These are phyloP conservation scores for Physocephala rufipes DNA, from an alignment of 2,888 invertebrate genomes.

Conservation along the genomic window DNA sequence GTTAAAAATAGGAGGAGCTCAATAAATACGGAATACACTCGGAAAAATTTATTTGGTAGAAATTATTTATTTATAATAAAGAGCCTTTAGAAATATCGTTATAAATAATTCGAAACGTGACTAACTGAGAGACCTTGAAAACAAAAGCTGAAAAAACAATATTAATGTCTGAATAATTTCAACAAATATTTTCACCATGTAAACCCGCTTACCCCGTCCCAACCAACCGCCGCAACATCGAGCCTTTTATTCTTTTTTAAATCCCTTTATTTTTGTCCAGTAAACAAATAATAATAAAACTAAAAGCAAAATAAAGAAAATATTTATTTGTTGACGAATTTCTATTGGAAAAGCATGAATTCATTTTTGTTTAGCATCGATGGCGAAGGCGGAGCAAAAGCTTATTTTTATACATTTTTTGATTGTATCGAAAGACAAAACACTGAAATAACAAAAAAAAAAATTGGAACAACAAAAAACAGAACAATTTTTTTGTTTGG, in stretches of 20 bases:
- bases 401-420: constrained; percentile 27
- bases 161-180: neutral
- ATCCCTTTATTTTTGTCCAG: neutral
- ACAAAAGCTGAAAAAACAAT: neutral
- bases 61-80: too few relatives aligned
- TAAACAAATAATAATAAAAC: neutral
- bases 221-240: too few relatives aligned
- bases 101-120: too few relatives aligned
- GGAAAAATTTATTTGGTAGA: constrained; percentile 3
- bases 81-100: too few relatives aligned
- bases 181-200: too few relatives aligned
- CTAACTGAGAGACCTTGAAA: too few relatives aligned
- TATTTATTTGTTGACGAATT: constrained; percentile 20
- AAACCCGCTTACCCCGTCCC: neutral
- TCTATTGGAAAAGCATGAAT: constrained; percentile 40
- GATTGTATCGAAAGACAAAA: constrained; percentile 37
- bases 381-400: constrained; percentile 48
- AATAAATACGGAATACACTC: constrained; percentile 21
- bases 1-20: constrained; percentile 63
- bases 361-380: too few relatives aligned
- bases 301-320: constrained; percentile 4
- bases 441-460: constrained; percentile 35
- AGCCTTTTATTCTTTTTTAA: too few relatives aligned
- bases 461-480: constrained; percentile 40
- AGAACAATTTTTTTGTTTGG: constrained; percentile 12